Evolutionary conservation across 2,113 vertebrate genomes (phyloP).

Genomic region (Tachuris rubrigastra): DNA sequence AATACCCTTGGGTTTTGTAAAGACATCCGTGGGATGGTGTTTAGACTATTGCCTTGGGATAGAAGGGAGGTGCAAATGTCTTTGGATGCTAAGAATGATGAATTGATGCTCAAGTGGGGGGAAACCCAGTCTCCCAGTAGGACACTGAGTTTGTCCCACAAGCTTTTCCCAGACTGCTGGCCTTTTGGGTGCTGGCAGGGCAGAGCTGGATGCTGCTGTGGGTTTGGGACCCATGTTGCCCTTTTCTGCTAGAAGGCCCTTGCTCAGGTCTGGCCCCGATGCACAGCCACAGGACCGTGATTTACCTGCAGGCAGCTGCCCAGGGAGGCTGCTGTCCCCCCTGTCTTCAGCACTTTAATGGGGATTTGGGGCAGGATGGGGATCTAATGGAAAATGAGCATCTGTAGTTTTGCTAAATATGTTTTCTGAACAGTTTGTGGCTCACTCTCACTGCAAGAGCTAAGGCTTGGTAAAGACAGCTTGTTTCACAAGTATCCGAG

Average conservation of each 20-base stretch:
- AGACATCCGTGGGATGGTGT: not conserved
- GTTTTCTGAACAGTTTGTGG: not conserved
- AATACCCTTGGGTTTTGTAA: not conserved
- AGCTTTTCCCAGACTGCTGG: fast-evolving
- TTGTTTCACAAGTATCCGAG: slow-evolving; percentile 43
- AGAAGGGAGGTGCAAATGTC: not conserved
- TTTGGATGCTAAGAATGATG: not conserved
- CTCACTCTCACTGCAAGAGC: not conserved
- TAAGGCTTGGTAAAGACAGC: not conserved
- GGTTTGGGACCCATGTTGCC: fast-evolving
- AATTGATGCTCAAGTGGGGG: fast-evolving
- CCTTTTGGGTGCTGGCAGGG: not conserved
- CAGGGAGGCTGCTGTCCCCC: fast-evolving
- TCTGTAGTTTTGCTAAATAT: not conserved
- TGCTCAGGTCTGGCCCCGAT: not conserved
- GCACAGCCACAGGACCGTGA: fast-evolving
- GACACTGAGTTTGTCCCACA: not conserved
- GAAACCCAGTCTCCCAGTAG: not conserved
- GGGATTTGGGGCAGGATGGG: not conserved
- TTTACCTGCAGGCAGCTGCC: not conserved
- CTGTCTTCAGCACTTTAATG: not conserved
- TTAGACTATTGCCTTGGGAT: not conserved
- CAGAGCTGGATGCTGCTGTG: not conserved
- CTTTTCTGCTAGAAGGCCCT: fast-evolving
- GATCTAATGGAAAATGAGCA: not conserved